A percentile compares a stretch with the other conserved stretches of the same genome.
These are phyloP conservation scores for Sinhomidia bicolor DNA, from an alignment of 2,888 invertebrate species.

Conservation along the genomic window DNA sequence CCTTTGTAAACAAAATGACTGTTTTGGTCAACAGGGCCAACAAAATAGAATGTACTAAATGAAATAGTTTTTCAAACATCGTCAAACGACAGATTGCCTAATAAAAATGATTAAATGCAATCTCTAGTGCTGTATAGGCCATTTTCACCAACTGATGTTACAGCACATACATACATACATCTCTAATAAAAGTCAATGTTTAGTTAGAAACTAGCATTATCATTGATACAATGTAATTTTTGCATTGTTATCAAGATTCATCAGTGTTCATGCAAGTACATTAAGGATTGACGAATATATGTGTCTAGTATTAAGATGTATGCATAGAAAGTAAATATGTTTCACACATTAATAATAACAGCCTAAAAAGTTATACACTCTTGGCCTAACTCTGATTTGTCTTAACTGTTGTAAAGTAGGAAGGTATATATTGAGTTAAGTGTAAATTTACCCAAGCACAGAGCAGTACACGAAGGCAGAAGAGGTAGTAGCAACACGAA, in stretches of 20 bases:
- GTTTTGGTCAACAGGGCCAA: not conserved
- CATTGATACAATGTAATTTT: not conserved
- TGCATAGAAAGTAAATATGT: not conserved
- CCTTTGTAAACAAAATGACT: not conserved
- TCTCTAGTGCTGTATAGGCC: too few relatives aligned
- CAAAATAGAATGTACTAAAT: not conserved
- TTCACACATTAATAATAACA: not conserved
- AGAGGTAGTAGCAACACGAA: not conserved
- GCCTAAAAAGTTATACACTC: not conserved
- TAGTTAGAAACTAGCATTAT: not conserved
- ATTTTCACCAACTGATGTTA: not conserved
- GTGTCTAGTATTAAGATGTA: not conserved
- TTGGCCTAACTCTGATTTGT: conserved; percentile 3
- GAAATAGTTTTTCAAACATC: too few relatives aligned
- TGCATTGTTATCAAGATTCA: not conserved
- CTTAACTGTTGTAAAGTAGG: not conserved
- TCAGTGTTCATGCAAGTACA: conserved; percentile 1
- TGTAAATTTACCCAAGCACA: not conserved
- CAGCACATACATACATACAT: not conserved
- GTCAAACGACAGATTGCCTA: too few relatives aligned
- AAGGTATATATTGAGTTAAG: not conserved
- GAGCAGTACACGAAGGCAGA: not conserved
- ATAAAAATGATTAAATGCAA: too few relatives aligned
- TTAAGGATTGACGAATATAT: not conserved
- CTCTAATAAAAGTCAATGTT: not conserved